phyloP scores from a whole-genome alignment of 2,113 vertebrate genomes.

The Gasterosteus nipponicus region DNA sequence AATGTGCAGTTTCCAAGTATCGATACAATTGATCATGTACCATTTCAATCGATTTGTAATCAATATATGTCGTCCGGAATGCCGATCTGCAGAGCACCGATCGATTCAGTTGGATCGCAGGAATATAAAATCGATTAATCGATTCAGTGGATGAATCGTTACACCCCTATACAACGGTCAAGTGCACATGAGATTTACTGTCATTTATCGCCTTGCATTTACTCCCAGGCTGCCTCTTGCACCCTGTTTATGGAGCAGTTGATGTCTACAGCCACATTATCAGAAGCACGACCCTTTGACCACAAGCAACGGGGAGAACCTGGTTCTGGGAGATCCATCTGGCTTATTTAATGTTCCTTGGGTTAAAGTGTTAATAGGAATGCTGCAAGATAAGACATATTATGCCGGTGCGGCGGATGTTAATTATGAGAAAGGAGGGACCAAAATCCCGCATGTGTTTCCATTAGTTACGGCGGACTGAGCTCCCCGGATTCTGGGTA shows the following conservation, averaged over 20 bases:
- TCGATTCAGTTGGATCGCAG: too few relatives aligned
- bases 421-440: slow-evolving; percentile 59
- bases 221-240: not conserved
- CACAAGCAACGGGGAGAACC: not conserved
- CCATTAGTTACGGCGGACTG: slow-evolving; percentile 65
- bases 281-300: not conserved
- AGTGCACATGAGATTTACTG: not conserved
- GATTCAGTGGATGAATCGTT: too few relatives aligned
- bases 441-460: slow-evolving; percentile 54
- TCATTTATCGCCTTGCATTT: not conserved
- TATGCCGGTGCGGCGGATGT: slow-evolving; percentile 38
- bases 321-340: slow-evolving; percentile 38
- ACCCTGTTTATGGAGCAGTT: slow-evolving; percentile 31
- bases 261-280: slow-evolving; percentile 28
- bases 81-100: too few relatives aligned
- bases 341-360: slow-evolving; percentile 47
- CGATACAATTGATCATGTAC: too few relatives aligned
- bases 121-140: too few relatives aligned
- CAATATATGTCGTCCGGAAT: too few relatives aligned
- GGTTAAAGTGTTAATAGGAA: slow-evolving; percentile 47
- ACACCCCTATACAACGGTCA: not conserved
- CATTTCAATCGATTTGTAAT: too few relatives aligned
- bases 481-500: slow-evolving; percentile 41
- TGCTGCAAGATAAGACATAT: slow-evolving; percentile 41
- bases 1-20: too few relatives aligned